Conservation (phyloP, 2,888 invertebrate genomes). For the Rambutsinella grinnellia region DNA sequence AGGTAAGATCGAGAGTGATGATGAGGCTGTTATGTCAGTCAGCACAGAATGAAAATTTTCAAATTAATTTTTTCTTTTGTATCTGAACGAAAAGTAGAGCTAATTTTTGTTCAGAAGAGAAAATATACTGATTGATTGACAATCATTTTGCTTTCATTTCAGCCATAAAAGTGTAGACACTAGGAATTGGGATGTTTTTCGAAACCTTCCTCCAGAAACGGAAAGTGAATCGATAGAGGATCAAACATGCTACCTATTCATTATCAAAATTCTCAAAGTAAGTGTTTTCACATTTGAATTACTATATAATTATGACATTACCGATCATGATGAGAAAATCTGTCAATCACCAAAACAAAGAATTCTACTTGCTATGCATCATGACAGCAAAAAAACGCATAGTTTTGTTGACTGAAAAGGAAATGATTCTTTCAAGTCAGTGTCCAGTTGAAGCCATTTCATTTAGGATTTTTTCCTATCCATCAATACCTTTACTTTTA, state of each 20-base stretch:
- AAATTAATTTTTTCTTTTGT: not conserved
- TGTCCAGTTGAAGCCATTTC: not conserved
- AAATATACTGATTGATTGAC: not conserved
- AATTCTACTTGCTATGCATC: no score
- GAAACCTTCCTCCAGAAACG: conserved; percentile 89
- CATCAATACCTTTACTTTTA: not conserved
- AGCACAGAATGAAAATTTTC: not conserved
- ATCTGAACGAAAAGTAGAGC: not conserved
- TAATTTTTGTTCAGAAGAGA: not conserved
- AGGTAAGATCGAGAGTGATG: conserved; percentile 75
- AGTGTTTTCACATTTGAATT: no score
- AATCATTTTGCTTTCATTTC: conserved; percentile 21
- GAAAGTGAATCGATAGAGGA: conserved; percentile 91
- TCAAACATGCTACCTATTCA: conserved; percentile 87
- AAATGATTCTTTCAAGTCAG: not conserved
- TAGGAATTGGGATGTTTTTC: conserved; percentile 97
- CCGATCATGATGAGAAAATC: no score
- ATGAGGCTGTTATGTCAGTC: not conserved
- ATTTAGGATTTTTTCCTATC: not conserved
- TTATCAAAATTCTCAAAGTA: conserved; percentile 84
- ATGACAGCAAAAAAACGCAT: no score
- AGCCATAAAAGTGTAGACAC: conserved; percentile 70
- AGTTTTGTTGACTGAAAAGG: no score
- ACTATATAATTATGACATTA: no score
- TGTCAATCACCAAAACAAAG: no score